A percentile compares a stretch with the other conserved stretches of the same genome.
phyloP scores from a whole-genome alignment of 37 sponge, comb jelly and placozoan genomes.

The Crambe crambe region DNA sequence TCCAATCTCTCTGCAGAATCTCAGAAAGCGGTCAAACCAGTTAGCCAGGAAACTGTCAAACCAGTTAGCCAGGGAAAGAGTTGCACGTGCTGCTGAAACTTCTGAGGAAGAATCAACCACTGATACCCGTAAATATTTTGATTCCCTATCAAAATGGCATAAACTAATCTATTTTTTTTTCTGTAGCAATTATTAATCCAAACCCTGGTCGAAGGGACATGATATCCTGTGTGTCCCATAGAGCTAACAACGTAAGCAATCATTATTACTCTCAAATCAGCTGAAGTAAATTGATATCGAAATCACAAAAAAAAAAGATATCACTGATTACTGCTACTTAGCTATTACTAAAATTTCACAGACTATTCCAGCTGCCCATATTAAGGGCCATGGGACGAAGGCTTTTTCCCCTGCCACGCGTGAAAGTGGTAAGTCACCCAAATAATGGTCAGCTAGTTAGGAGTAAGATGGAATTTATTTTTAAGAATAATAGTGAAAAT shows the following conservation, averaged over 20 bases:
- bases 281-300: too few species aligned
- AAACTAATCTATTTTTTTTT: neutral
- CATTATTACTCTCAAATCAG: too few species aligned
- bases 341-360: too few species aligned
- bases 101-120: neutral
- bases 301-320: too few species aligned
- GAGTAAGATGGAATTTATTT: too few species aligned
- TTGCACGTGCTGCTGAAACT: neutral
- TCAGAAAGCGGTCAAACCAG: neutral
- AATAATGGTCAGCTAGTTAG: too few species aligned
- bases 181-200: neutral
- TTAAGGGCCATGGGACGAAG: constrained; percentile 24
- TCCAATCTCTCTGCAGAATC: neutral
- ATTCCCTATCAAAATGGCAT: too few species aligned
- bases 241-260: neutral
- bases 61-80: neutral
- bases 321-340: too few species aligned
- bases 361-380: constrained; percentile 58
- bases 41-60: neutral
- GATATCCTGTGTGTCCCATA: neutral
- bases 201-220: neutral
- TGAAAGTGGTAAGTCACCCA: too few species aligned
- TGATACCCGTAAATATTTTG: too few species aligned
- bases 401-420: neutral
- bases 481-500: too few species aligned